Conservation (phyloP, 1,140 invertebrate species). For the Aethina tumida region DNA sequence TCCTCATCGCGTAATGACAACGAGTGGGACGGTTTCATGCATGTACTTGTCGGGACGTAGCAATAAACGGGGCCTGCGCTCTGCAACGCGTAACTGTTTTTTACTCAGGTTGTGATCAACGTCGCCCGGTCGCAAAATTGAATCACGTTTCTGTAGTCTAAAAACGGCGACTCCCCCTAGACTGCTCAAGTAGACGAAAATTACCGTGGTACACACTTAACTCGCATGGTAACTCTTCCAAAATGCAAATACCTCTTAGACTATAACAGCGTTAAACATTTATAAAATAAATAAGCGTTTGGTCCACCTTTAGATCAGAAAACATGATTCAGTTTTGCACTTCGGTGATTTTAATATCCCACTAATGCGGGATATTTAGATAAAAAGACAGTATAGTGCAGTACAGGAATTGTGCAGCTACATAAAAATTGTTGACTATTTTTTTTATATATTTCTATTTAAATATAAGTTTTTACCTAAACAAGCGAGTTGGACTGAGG, state of each 20-base stretch:
- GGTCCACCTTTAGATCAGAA: no score
- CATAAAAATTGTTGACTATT: slow-evolving; percentile 33
- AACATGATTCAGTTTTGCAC: no score
- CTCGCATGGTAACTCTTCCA: no score
- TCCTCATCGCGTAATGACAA: slow-evolving; percentile 25
- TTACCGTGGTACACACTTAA: no score
- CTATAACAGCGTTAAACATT: no score
- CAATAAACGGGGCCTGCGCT: slow-evolving; percentile 18
- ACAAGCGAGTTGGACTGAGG: slow-evolving; percentile 26
- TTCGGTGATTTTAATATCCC: slow-evolving; percentile 6
- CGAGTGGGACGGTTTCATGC: slow-evolving; percentile 36
- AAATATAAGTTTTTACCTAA: slow-evolving; percentile 23
- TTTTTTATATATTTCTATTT: slow-evolving; percentile 28
- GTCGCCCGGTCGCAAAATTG: slow-evolving; percentile 27
- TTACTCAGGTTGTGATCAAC: slow-evolving; percentile 37
- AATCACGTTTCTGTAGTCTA: no score
- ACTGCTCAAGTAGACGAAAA: no score
- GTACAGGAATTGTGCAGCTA: slow-evolving; percentile 31
- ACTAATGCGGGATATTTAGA: slow-evolving; percentile 4
- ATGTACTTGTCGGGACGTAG: slow-evolving; percentile 36
- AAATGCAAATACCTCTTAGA: no score
- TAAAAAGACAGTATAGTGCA: slow-evolving; percentile 14
- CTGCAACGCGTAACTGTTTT: no score
- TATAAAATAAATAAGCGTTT: slow-evolving; percentile 7
- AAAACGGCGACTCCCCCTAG: no score